These are phyloP conservation scores for Eupithecia abbreviata DNA, from an alignment of 2,888 invertebrate genomes.

Conservation along the genomic window DNA sequence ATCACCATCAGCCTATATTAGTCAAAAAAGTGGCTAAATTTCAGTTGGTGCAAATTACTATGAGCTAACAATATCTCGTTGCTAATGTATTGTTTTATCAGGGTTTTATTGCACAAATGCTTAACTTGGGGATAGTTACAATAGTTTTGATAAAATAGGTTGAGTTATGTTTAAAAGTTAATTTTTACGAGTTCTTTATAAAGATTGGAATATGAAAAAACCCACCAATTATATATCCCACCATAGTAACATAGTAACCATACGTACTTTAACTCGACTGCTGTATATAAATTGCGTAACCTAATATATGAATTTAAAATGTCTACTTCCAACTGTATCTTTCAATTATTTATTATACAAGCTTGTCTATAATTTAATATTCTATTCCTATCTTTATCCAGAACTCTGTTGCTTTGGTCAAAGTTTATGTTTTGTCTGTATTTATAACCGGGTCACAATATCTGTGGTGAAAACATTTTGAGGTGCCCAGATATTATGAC, in stretches of 20 bases:
- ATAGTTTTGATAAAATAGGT: slow-evolving; percentile 33
- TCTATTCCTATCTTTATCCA: slow-evolving; percentile 29
- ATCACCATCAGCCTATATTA: too few species aligned
- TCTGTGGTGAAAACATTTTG: too few species aligned
- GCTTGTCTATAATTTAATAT: background rate
- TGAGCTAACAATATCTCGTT: background rate
- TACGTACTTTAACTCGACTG: background rate
- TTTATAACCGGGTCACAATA: too few species aligned
- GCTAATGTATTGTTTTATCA: slow-evolving; percentile 50
- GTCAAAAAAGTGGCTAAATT: background rate
- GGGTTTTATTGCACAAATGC: slow-evolving; percentile 51
- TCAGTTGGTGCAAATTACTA: slow-evolving; percentile 12
- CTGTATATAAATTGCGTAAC: background rate
- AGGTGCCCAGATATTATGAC: too few species aligned
- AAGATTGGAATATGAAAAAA: slow-evolving; percentile 16
- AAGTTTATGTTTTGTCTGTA: slow-evolving; percentile 70
- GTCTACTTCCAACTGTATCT: background rate
- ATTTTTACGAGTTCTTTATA: slow-evolving; percentile 22
- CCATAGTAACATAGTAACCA: background rate
- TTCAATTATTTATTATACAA: background rate
- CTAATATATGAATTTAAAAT: background rate
- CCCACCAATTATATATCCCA: slow-evolving; percentile 23
- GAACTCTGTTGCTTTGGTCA: slow-evolving; percentile 61
- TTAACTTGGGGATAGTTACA: slow-evolving; percentile 39
- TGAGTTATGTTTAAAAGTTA: slow-evolving; percentile 38